A percentile compares a stretch with the other conserved stretches of the same genome.
Evolutionary conservation across 2,888 invertebrate genomes (phyloP).

Genomic region (Papilio elwesi): DNA sequence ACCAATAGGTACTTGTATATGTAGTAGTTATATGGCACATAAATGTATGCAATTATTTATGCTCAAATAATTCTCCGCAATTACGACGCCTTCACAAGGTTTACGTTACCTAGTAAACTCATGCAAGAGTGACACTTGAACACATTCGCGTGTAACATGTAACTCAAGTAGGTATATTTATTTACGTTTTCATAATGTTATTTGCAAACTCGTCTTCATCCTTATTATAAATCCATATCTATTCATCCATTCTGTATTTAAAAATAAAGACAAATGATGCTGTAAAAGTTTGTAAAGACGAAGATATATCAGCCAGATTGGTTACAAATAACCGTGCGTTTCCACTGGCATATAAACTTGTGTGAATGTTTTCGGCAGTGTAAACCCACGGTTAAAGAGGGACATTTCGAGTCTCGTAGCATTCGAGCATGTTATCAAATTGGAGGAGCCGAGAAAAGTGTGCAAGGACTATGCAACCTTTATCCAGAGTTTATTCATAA

Average conservation of each 20-base stretch:
- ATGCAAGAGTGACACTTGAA: conserved; percentile 25
- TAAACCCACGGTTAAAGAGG: no score
- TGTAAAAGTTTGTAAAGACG: not conserved
- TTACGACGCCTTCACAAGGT: conserved; percentile 10
- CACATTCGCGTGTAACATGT: conserved; percentile 5
- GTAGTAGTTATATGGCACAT: not conserved
- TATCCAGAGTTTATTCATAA: no score
- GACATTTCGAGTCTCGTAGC: not conserved
- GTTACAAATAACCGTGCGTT: not conserved
- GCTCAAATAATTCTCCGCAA: conserved; percentile 8
- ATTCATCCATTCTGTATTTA: no score
- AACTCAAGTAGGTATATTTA: not conserved
- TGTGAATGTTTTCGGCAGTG: no score
- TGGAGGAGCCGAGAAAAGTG: not conserved
- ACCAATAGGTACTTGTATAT: no score
- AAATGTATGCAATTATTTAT: conserved; percentile 3
- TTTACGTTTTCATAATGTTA: not conserved
- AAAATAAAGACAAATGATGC: not conserved
- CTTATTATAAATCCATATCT: no score
- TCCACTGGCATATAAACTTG: no score
- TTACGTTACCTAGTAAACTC: conserved; percentile 17
- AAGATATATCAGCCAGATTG: not conserved
- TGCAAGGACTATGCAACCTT: not conserved
- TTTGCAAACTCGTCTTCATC: no score
- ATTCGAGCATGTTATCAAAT: not conserved